Evolutionary conservation across 2,113 vertebrate genomes (phyloP), one percentile per base, ranked within the genome.

Genomic region (Telmatochromis brichardi): DNA sequence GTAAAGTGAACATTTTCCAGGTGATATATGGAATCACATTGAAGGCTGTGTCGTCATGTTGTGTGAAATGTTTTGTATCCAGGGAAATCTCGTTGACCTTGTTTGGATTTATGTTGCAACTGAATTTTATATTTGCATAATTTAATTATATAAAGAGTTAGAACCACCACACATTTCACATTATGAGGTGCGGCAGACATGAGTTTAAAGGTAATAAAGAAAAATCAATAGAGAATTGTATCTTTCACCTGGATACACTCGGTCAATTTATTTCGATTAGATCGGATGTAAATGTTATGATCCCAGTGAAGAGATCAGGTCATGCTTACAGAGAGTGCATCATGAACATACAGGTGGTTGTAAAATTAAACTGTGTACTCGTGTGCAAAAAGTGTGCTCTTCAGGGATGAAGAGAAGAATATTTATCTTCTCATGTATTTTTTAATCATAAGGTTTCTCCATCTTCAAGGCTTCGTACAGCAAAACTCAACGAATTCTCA

Each of bases 211-310:
- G 42, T 19, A 6, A 3, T 78, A 92, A 47, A 76, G 68, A 47
- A 76, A 23, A 76, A 19, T 76, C 40, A 47, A 47, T 85, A 82
- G 80, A 53, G 3, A 40, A 51, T 12, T 35, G 37, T n/a, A 57
- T 60, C 80, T 89, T 81, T 86, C 83, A 82, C 68, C 85, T 80
- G 47, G 45, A 81, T 51, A 81, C 82, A 55, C 82, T 86, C 15
- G 33, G 35, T 37, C 19, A 79, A 80, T 90, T 58, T 35, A 33
- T 86, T 88, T 45, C 21, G n/a, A 88, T 81, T 45, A 8, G 42
- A 88, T 63, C 51, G 85, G 57, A 83, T 82, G 33, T 80, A 89
- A 80, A 76, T 84, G 14, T 82, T 87, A 89, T 55, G 84, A 90
- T 51, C 76, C 76, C 80, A 10, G 80, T 10, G 6, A 82, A 60